Base-by-base conservation (phyloP, 30 jellyfish, hydroid and myxozoan genomes). In the Catostylus mosaicus region DNA sequence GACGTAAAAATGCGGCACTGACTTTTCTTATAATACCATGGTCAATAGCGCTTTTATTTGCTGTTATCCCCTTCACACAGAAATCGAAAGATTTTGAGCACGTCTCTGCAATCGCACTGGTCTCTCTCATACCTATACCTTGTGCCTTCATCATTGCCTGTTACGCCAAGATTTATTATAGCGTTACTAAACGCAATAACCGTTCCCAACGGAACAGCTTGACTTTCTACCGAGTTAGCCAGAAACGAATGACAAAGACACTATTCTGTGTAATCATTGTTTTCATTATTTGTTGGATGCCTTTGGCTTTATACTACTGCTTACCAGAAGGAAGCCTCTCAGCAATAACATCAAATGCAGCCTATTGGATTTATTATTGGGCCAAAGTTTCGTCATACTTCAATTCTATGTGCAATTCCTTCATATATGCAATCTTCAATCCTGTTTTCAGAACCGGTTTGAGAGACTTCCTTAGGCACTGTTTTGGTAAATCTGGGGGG, bases 371-470 rank as follows among this genome's bases (percentile, higher is more conserved):
- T 59, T 26, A 59, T 27, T 16, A 59, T 24, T 59, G 38, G 1
- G 71, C 71, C 71, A 59, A 59, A 26, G n/a, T 59, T 27, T 18
- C 24, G 38, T 59, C 71, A 36, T 59, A 59, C 26, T 59, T 59
- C 71, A 59, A 59, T 18, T 59, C 71, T 9, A 26, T 59, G 71
- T 59, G 71, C 71, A 59, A 59, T 37, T 37, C 71, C 2, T 3
- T 24, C 10, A 59, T 59, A 59, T 59, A 59, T 23, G 71, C 71
- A 59, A 18, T 59, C 38, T 18, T 59, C 38, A 59, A 59, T 26
- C 71, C 71, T 1, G 71, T 59, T 6, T 59, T 59, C 26, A n/a
- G 38, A 18, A 59, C n/a, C 24, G 71, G 71, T 19, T 23, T 59
- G 33, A 59, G 26, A 27, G 71, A 59, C 71, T 18, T 59, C 26